phyloP scores from a whole-genome alignment of 2,797 vertebrate species.

The Philypnodon macrostomus region DNA sequence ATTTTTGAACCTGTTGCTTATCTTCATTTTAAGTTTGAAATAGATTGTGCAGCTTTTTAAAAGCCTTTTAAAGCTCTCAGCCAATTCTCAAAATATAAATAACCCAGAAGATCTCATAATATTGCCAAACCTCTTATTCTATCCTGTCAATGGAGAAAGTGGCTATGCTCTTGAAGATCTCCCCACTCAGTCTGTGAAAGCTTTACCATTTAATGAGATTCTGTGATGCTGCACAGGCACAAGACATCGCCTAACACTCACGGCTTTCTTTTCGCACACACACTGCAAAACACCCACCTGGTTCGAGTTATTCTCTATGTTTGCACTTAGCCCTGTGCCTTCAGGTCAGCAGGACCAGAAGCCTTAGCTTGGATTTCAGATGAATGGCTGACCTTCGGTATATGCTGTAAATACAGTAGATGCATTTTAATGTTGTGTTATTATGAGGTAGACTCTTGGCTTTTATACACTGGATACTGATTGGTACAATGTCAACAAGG shows the following conservation, averaged over 20 bases:
- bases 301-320: conserved; percentile 55
- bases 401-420: conserved; percentile 35
- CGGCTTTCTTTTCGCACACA: conserved; percentile 32
- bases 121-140: conserved; percentile 15
- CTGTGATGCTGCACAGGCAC: conserved; percentile 69
- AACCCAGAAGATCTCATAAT: conserved; percentile 6
- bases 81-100: too few relatives aligned
- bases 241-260: conserved; percentile 66
- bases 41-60: too few relatives aligned
- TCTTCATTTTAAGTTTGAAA: too few relatives aligned
- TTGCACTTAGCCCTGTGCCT: conserved; percentile 42
- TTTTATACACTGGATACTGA: conserved; percentile 28
- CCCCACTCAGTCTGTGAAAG: conserved; percentile 73
- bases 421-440: conserved; percentile 30
- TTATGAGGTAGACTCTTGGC: conserved; percentile 22
- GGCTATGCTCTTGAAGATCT: conserved; percentile 67
- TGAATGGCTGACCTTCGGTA: conserved; percentile 35
- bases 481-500: conserved; percentile 30
- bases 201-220: conserved; percentile 71
- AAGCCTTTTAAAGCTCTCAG: too few relatives aligned
- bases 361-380: conserved; percentile 39
- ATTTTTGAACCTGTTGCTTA: too few relatives aligned
- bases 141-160: conserved; percentile 45
- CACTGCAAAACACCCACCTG: conserved; percentile 53
- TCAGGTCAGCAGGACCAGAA: conserved; percentile 41